Evolutionary conservation across 2,888 invertebrate species (phyloP).

Genomic region (Zygogramma bicolorata): DNA sequence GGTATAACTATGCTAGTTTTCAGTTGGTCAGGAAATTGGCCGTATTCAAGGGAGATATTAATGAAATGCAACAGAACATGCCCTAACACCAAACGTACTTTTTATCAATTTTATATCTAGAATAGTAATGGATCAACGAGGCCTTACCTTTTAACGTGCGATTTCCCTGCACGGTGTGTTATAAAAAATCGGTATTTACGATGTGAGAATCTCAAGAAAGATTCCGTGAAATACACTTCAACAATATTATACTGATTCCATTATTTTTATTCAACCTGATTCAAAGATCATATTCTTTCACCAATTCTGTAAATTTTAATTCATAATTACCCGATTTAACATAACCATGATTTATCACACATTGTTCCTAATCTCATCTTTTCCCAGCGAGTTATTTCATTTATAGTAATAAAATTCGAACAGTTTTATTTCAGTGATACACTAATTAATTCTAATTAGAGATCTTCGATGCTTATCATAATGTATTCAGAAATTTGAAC

Average conservation of each 20-base stretch:
- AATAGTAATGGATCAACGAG: too few relatives aligned
- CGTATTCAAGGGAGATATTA: too few relatives aligned
- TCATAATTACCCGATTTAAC: not conserved
- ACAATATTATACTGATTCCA: not conserved
- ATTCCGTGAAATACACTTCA: not conserved
- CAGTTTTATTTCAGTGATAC: slow-evolving; percentile 8
- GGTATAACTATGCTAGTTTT: too few relatives aligned
- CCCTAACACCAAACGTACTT: too few relatives aligned
- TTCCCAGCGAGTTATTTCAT: slow-evolving; percentile 8
- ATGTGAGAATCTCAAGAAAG: too few relatives aligned
- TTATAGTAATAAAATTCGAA: not conserved
- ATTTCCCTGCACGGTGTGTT: too few relatives aligned
- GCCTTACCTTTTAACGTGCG: too few relatives aligned
- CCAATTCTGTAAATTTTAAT: slow-evolving; percentile 5
- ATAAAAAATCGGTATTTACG: too few relatives aligned
- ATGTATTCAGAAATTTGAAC: not conserved
- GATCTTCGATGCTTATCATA: not conserved
- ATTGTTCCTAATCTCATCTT: not conserved
- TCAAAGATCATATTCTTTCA: not conserved
- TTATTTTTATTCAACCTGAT: not conserved
- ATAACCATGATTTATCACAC: slow-evolving; percentile 17
- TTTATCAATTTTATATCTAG: too few relatives aligned
- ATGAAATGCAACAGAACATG: too few relatives aligned
- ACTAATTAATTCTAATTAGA: slow-evolving; percentile 6
- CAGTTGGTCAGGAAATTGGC: too few relatives aligned